These are phyloP conservation scores for Nothoprocta perdicaria DNA, from an alignment of 2,113 vertebrate species.

Conservation along the genomic window DNA sequence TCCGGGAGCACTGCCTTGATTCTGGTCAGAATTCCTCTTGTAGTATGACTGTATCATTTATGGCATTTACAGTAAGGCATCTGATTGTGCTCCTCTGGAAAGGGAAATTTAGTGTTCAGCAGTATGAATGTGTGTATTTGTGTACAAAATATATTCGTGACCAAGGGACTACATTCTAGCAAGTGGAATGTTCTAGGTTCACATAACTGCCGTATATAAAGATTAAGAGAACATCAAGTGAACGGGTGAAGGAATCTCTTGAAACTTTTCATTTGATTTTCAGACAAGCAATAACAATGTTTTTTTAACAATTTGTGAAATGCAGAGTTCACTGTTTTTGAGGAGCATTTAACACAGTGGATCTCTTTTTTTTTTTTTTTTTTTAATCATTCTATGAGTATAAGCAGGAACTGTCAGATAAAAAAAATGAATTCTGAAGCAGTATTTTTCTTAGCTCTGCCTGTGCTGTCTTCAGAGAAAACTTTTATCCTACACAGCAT, in stretches of 20 bases:
- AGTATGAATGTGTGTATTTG: no score
- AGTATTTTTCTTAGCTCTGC: not conserved
- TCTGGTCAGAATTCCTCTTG: no score
- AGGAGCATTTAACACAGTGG: not conserved
- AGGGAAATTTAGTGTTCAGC: not conserved
- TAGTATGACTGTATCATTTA: not conserved
- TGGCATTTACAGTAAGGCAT: not conserved
- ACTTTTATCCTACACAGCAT: not conserved
- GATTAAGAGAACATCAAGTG: not conserved
- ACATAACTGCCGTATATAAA: not conserved
- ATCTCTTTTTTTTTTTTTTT: not conserved
- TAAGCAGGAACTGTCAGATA: not conserved
- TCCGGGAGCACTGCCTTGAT: no score
- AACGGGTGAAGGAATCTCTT: not conserved
- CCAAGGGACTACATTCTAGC: not conserved
- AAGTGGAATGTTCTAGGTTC: not conserved
- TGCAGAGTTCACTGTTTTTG: not conserved
- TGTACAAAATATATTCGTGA: not conserved
- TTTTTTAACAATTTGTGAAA: not conserved
- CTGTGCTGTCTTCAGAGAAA: not conserved
- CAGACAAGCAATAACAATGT: not conserved
- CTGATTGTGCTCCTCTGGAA: not conserved
- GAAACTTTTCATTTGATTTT: not conserved
- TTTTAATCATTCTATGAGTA: not conserved
- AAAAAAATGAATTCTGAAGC: not conserved